phyloP scores from a whole-genome alignment of 1,140 invertebrate species.

The Bombus superbus region DNA sequence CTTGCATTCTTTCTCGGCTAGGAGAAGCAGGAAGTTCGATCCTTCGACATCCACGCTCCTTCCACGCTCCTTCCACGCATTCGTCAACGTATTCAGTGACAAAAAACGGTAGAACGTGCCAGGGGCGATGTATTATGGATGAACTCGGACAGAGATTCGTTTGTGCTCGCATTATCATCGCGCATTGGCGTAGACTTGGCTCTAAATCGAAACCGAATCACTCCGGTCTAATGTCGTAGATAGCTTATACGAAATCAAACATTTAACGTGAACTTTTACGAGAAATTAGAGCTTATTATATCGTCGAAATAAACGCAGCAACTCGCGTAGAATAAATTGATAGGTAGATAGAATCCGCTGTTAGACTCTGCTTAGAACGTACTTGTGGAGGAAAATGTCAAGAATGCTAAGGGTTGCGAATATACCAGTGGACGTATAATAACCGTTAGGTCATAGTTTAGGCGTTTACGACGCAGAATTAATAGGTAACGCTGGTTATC shows the following conservation, averaged over 20 bases:
- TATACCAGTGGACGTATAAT: not conserved
- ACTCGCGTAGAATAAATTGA: not conserved
- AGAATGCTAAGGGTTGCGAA: not conserved
- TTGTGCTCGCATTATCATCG: constrained; percentile 70
- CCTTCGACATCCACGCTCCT: constrained; percentile 19
- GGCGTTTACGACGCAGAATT: too few relatives aligned
- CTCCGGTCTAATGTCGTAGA: not conserved
- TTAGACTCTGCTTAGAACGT: not conserved
- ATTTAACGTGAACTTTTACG: not conserved
- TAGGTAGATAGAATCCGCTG: not conserved
- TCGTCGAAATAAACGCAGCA: not conserved
- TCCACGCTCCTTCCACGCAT: constrained; percentile 48
- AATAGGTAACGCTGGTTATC: not conserved
- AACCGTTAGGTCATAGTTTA: not conserved
- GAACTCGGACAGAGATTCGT: constrained; percentile 73
- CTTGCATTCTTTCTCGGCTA: not conserved
- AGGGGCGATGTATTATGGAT: constrained; percentile 59
- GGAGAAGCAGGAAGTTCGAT: not conserved
- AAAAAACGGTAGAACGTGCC: constrained; percentile 70
- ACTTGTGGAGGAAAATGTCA: not conserved
- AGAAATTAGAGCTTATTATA: not conserved
- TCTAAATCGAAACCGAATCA: constrained; percentile 14
- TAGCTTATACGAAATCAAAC: not conserved
- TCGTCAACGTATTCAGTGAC: constrained; percentile 69
- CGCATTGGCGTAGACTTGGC: constrained; percentile 54